Evolutionary conservation across 2,113 vertebrate species (phyloP), one percentile per base, ranked within the genome.

Genomic region (Ophthalmolycus amberensis): DNA sequence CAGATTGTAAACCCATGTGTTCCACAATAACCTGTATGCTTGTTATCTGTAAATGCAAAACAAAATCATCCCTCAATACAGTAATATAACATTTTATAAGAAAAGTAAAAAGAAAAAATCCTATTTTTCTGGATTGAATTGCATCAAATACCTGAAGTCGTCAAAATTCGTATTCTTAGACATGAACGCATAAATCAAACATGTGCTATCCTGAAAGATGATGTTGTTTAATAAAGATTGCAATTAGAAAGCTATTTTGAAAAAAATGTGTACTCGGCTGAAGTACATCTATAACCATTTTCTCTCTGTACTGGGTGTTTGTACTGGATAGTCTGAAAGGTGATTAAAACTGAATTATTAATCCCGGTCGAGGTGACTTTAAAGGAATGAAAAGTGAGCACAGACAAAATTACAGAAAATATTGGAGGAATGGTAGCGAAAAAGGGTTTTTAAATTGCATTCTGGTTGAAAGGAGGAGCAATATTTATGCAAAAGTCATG

Each of bases 351-450:
- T n/a, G 29, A 60, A 32, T 48, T n/a, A 65, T 58, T 40, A 75
- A 42, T 37, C n/a, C 32, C 11, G 25, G 32, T 70, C 48, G 62
- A 50, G 58, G 48, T 80, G 68, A 78, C n/a, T 58, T 64, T 5
- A 46, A 16, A 34, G 34, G 6, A 6, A 34, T 34, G 18, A 44
- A 15, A 44, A 8, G 14, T 16, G 14, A 37, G 9, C 44, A 40
- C 32, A 11, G 20, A 22, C 27, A 46, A 54, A 64, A 62, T 38
- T 3, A 73, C 34, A 77, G 27, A 77, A 29, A 0, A 65, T 18
- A 71, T 37, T 32, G 18, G 34, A 73, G 18, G 63, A 59, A 75
- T 8, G 1, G 9, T 20, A 37, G 32, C 0, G 1, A 34, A 38
- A 5, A 69, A 18, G 9, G 11, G 64, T 54, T 71, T 48, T 25